Conservation (phyloP, 2,113 vertebrate genomes). For the Alexandromys fortis region DNA sequence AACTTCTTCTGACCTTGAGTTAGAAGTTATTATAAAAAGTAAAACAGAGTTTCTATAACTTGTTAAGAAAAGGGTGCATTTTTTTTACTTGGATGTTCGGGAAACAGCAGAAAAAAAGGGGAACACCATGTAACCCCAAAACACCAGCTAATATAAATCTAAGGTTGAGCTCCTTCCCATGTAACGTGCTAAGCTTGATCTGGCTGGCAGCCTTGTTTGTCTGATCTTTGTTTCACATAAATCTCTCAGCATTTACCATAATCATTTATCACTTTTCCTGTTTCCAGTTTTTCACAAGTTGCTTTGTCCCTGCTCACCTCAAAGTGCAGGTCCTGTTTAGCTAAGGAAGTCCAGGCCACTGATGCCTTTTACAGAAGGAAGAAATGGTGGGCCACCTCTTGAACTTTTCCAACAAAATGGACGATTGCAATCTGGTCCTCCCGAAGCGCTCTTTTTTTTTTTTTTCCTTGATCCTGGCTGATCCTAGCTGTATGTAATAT, state of each 20-base stretch:
- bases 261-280: conserved; percentile 93
- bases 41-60: conserved; percentile 12
- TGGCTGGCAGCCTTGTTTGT: conserved; percentile 83
- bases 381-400: conserved; percentile 94
- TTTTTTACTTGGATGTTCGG: conserved; percentile 48
- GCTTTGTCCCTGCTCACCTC: conserved; percentile 89
- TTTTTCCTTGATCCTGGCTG: conserved; percentile 81
- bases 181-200: conserved; percentile 70
- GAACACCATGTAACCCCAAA: not conserved
- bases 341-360: conserved; percentile 93
- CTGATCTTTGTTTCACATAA: conserved; percentile 88
- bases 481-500: conserved; percentile 79
- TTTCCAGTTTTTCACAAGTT: conserved; percentile 91
- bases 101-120: conserved; percentile 18
- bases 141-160: not conserved
- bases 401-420: conserved; percentile 88
- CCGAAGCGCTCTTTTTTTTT: conserved; percentile 80
- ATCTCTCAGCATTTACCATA: conserved; percentile 91
- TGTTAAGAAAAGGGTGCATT: conserved; percentile 12
- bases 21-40: conserved; percentile 35
- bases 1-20: not conserved
- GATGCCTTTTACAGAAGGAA: conserved; percentile 90
- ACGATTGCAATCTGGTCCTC: conserved; percentile 78
- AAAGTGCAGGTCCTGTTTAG: conserved; percentile 91
- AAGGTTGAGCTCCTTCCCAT: conserved; percentile 56